Evolutionary conservation across 2,888 invertebrate species (phyloP), one percentile per base, ranked within the genome.

Genomic region (Pegoplata infirma): DNA sequence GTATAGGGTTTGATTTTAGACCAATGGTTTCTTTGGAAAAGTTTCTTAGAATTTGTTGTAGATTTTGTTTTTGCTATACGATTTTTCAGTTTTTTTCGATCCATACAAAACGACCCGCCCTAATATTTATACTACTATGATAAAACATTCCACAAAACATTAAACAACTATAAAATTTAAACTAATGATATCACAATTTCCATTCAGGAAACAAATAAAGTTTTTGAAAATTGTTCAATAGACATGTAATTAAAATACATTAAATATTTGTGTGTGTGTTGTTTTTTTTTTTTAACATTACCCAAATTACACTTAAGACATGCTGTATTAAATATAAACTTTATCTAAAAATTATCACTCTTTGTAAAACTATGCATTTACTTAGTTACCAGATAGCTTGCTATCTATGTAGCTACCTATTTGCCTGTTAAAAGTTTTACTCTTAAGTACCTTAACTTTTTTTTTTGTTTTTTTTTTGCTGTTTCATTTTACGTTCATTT

Each of bases 361-460:
- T 61, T 71, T 44, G 17, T 17, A 2, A 55, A 72, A 49, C 56
- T 56, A 32, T 49, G 16, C 14, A 49, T 58, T 32, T n/a, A n/a
- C n/a, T n/a, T 49, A 40, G 36, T n/a, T 40, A 40, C 36, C n/a
- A 25, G 25, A 5, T 25, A 25, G n/a, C 25, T 40, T 40, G 32
- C 36, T 36, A 58, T 21, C 23, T 64, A n/a, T n/a, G n/a, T n/a
- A n/a, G 56, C 64, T 72, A 44, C 28, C 14, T 28, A 61, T 51
- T 10, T 19, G 25, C 36, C 23, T 64, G 36, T 25, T 47, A 40
- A 72, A 72, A 72, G 36, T 72, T 72, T 64, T 23, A 25, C 23
- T 63, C 5, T 64, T 49, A 72, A 56, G 71, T 16, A 47, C 71
- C 44, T 46, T 46, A 53, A 71, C 32, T 61, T 53, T 61, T 59